Evolutionary conservation across 2,888 invertebrate genomes (phyloP), one percentile per base, ranked within the genome.

Genomic region (Esperia sulphurella): DNA sequence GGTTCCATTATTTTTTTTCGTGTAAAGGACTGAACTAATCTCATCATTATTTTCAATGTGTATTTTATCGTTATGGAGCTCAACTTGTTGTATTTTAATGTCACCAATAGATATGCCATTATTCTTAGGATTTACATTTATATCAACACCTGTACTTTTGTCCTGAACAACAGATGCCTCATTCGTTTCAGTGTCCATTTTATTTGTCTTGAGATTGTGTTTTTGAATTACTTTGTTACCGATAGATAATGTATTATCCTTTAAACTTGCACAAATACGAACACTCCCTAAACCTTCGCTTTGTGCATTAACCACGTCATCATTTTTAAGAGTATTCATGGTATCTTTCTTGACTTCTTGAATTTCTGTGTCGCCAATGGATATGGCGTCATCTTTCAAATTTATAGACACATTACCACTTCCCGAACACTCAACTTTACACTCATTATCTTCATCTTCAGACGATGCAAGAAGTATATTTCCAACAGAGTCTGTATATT

Each of bases 381-480:
- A 68, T 55, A 73, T 63, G 37, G 55, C 53, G 57, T 75, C 73
- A 48, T 79, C 74, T 50, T 58, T 65, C 50, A 74, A 61, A 62
- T 78, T 77, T 10, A 73, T 51, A 54, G 59, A 68, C 0, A 44
- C 51, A 4, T 41, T 45, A 10, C 42, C 35, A 41, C 39, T 49
- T 9, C n/a, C 33, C 30, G 40, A 9, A 37, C 31, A 43, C 29
- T 39, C 5, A 43, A 47, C 39, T 46, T 56, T 57, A 29, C 53
- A 46, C 14, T 30, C 33, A 5, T 40, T 51, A 33, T 47, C 55
- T 52, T 79, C 81, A 12, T 80, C 79, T 35, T 79, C 83, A 44
- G 79, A 75, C 30, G 77, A 79, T 7, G 79, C 81, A 14, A 84
- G 61, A 8, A 80, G 58, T 48, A 79, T 71, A 62, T 82, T 64